Evolutionary conservation across 2,888 invertebrate species (phyloP), one percentile per base, ranked within the genome.

Genomic region (Leucania comma): DNA sequence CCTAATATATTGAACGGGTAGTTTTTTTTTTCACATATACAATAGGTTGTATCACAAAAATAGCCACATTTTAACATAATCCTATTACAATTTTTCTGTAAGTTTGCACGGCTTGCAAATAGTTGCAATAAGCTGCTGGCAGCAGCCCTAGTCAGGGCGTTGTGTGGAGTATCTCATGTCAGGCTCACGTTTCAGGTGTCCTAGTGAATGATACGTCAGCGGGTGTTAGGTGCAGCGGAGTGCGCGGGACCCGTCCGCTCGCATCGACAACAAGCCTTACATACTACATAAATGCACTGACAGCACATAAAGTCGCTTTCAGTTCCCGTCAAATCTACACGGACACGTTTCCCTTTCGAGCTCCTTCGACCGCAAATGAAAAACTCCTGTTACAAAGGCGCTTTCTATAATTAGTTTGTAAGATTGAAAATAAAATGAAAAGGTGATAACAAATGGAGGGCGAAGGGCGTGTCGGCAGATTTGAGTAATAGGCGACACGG

Each of bases 401-500:
- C 22, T 58, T 59, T 79, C 68, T 63, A 64, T 72, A 72, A 72
- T 79, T 70, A 75, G 20, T 72, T 66, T 64, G 66, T 77, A 75
- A 68, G 72, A 80, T 73, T 75, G 48, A 69, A 85, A 76, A 83
- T 68, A 69, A 75, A 82, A 82, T 59, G 48, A 79, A 82, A 80
- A 75, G 71, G 63, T 82, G 72, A 80, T 80, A 82, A 86, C 73
- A 82, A 75, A 80, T 83, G 77, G 71, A 81, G 84, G 84, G 86
- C 85, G 86, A 85, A 89, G 88, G 90, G 90, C 89, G 91, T 88
- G 89, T 87, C 87, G 78, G 78, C 79, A 81, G 88, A 87, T 90
- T 90, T 92, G 91, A 92, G 89, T 91, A 90, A 92, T 90, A 89
- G 87, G 84, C 85, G 86, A 85, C 85, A 87, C 85, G 82, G 85